phyloP scores from a whole-genome alignment of 2,797 vertebrate species.

The Helostoma temminkii region DNA sequence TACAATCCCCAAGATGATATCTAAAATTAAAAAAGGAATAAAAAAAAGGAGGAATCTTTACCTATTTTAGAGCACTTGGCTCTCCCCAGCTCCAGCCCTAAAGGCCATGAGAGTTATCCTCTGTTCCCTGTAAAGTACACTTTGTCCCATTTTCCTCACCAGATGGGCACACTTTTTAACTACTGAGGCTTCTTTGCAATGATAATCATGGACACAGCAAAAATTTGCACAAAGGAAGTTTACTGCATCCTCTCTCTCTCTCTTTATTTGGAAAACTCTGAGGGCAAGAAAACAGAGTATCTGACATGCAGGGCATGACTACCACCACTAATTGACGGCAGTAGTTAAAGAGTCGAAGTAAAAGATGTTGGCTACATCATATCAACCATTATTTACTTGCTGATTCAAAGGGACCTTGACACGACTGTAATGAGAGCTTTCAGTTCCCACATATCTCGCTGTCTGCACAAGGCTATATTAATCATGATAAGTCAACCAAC shows the following conservation, averaged over 20 bases:
- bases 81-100: conserved; percentile 72
- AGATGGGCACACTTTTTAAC: conserved; percentile 84
- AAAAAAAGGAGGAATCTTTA: conserved; percentile 74
- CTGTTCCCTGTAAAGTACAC: conserved; percentile 82
- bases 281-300: conserved; percentile 16
- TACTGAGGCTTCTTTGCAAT: conserved; percentile 76
- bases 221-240: conserved; percentile 66
- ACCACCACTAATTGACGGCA: conserved; percentile 25
- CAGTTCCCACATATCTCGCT: conserved; percentile 36
- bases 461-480: conserved; percentile 44
- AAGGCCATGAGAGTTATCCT: conserved; percentile 81
- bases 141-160: conserved; percentile 85
- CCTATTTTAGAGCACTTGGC: conserved; percentile 73
- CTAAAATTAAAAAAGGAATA: conserved; percentile 68
- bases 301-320: background rate
- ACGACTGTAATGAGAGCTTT: conserved; percentile 45
- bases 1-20: conserved; percentile 49
- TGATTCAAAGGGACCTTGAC: conserved; percentile 53
- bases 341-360: conserved; percentile 40
- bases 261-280: conserved; percentile 39
- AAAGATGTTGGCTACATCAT: conserved; percentile 13
- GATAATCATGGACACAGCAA: conserved; percentile 77
- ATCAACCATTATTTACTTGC: conserved; percentile 46
- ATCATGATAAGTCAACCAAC: conserved; percentile 55
- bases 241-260: conserved; percentile 38